phyloP scores from a whole-genome alignment of 2,888 invertebrate genomes.

The Andricus curvator region DNA sequence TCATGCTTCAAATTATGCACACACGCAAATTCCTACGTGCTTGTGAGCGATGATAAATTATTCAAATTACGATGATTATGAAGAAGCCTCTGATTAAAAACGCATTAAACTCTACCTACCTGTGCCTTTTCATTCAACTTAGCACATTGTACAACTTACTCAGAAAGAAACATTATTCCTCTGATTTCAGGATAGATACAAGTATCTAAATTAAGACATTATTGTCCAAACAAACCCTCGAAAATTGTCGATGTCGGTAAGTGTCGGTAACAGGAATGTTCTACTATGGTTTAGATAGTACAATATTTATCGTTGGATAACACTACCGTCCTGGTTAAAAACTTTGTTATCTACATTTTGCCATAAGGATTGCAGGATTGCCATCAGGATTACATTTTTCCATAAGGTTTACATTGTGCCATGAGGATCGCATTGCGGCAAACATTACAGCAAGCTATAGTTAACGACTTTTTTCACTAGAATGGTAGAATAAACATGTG shows the following conservation, averaged over 20 bases:
- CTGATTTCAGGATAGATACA: background rate
- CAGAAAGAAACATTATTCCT: background rate
- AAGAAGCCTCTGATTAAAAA: slow-evolving; percentile 31
- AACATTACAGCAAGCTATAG: no score
- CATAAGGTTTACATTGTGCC: no score
- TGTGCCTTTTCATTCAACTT: background rate
- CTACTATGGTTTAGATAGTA: no score
- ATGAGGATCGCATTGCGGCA: no score
- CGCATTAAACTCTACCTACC: slow-evolving; percentile 20
- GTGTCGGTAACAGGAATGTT: background rate
- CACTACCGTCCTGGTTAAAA: no score
- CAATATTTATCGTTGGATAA: no score
- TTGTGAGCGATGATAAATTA: slow-evolving; percentile 23
- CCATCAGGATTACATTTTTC: no score
- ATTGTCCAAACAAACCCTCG: no score
- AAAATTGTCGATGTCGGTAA: no score
- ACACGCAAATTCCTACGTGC: slow-evolving; percentile 22
- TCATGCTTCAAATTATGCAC: slow-evolving; percentile 27
- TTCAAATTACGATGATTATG: slow-evolving; percentile 25
- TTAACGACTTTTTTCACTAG: no score
- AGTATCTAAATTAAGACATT: background rate
- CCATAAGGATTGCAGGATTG: no score
- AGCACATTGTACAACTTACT: background rate
- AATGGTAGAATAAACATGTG: background rate
- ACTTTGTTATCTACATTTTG: no score